Evolutionary conservation across 2,113 vertebrate species (phyloP), one percentile per base, ranked within the genome.

Genomic region (Phoxinus phoxinus): DNA sequence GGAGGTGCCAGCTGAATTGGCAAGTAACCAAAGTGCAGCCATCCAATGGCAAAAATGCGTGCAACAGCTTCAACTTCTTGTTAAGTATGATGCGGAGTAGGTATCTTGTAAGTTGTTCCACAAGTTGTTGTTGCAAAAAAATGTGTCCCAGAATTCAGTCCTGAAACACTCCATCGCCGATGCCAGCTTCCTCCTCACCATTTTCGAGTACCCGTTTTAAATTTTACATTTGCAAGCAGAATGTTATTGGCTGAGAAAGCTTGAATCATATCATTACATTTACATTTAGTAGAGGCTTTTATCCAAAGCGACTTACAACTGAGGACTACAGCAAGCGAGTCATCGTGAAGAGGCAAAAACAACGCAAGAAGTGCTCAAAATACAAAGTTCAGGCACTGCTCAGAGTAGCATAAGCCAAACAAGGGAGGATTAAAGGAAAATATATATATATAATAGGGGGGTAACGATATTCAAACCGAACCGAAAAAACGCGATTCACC

Each of bases 81-180:
- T 17, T 67, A 88, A 8, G 71, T 32, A 21, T 86, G 87, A 27
- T 86, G 73, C 53, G 80, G 75, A 69, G 17, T 84, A 6, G 87
- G 84, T 30, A 86, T 86, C 72, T 88, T 86, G 65, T 80, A 88
- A 2, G 87, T 88, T 23, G 84, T 86, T 78, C 84, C 80, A 72
- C 30, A 86, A n/a, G 87, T 86, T 32, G 61, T 78, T 71, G 84
- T 63, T 84, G 72, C 74, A n/a, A 84, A 73, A 88, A 83, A 79
- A 88, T 21, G 7, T 59, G 2, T 37, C 21, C 84, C 84, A 88
- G 63, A 84, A 88, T 25, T 88, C 73, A 79, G 75, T 88, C 81
- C 21, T 9, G 30, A 37, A 86, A 30, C 27, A 88, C 37, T 51
- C 84, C 87, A 73, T 23, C 25, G 17, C 87, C 65, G 46, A 86